Conservation (phyloP, 2,113 vertebrate species). For the Halcyon senegalensis region DNA sequence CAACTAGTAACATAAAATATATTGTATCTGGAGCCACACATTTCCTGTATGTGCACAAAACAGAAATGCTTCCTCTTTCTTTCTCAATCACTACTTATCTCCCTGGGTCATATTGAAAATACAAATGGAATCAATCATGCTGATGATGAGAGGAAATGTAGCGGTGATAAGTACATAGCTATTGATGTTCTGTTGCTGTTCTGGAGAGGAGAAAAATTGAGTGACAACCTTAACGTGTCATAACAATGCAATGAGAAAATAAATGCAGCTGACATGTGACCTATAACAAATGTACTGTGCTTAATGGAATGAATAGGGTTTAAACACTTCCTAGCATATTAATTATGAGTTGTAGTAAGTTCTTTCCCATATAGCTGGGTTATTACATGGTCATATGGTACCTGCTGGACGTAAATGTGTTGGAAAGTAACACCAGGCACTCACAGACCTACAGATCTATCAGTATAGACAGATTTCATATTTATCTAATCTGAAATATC, state of each 20-base stretch:
- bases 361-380: neutral
- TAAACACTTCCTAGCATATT: neutral
- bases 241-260: neutral
- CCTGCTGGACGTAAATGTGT: neutral
- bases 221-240: neutral
- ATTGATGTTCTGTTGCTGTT: conserved; percentile 36
- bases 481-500: neutral
- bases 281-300: neutral
- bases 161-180: neutral
- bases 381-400: neutral
- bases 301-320: neutral
- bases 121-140: neutral
- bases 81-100: neutral
- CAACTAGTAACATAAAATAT: no score
- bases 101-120: neutral
- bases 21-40: neutral
- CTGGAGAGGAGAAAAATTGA: neutral
- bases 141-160: conserved; percentile 19
- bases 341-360: neutral
- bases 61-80: neutral
- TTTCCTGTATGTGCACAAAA: neutral
- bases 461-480: neutral
- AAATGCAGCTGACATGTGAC: neutral
- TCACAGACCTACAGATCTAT: neutral
- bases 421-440: neutral